Conservation (phyloP, 1,140 invertebrate species). For the Matsumurasca onukii region DNA sequence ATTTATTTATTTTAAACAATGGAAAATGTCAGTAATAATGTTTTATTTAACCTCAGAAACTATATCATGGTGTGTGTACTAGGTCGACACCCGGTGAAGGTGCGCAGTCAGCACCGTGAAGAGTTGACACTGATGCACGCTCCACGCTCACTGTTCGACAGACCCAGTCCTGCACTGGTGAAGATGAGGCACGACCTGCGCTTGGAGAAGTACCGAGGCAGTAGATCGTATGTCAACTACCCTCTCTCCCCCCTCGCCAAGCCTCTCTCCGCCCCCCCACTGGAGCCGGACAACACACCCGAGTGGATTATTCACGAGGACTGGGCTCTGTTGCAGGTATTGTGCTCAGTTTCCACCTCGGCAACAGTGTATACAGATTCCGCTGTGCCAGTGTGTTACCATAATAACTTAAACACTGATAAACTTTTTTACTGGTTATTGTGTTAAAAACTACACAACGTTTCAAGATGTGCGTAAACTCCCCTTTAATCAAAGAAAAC, state of each 20-base stretch:
- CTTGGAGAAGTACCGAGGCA: constrained; percentile 67
- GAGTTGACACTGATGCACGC: constrained; percentile 71
- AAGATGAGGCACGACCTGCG: constrained; percentile 78
- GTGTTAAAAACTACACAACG: too few species aligned
- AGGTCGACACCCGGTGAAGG: constrained; percentile 60
- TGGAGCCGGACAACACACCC: constrained; percentile 64
- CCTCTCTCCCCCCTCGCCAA: constrained; percentile 57
- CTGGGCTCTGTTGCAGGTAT: constrained; percentile 71
- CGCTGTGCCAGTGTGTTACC: too few species aligned
- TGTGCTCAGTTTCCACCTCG: too few species aligned
- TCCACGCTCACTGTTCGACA: constrained; percentile 84
- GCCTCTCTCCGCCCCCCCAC: constrained; percentile 36
- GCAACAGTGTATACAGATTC: too few species aligned
- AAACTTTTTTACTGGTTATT: too few species aligned
- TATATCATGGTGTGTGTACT: constrained; percentile 40
- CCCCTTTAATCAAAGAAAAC: too few species aligned
- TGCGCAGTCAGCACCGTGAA: constrained; percentile 53
- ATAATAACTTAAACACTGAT: too few species aligned
- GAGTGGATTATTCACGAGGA: constrained; percentile 93
- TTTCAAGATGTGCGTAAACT: too few species aligned
- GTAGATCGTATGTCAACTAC: constrained; percentile 60
- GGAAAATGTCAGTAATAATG: too few species aligned
- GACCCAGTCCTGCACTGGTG: constrained; percentile 72
- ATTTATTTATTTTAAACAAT: too few species aligned
- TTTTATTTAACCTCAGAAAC: too few species aligned